Conservation (phyloP, 1,140 invertebrate genomes). For the Hestina assimilis region DNA sequence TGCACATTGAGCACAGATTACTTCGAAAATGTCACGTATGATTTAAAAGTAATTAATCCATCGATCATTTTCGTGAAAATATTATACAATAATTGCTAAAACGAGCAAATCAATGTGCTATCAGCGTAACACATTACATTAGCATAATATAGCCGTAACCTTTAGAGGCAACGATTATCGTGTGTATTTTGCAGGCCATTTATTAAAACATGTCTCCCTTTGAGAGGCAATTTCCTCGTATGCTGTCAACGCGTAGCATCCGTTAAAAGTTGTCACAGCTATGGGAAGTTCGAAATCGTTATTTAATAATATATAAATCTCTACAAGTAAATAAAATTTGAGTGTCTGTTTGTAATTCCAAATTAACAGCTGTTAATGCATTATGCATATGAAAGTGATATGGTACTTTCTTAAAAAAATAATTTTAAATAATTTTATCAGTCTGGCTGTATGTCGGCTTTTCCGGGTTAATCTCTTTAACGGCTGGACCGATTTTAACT, state of each 20-base stretch:
- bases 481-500: too few relatives aligned
- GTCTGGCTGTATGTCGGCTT: too few relatives aligned
- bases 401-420: too few relatives aligned
- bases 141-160: neutral
- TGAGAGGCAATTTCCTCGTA: slow-evolving; percentile 8
- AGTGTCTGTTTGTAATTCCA: too few relatives aligned
- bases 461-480: too few relatives aligned
- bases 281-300: slow-evolving; percentile 8
- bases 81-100: neutral
- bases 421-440: too few relatives aligned
- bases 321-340: too few relatives aligned
- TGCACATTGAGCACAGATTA: too few relatives aligned
- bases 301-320: neutral
- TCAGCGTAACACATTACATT: slow-evolving; percentile 10
- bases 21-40: too few relatives aligned
- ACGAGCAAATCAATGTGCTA: neutral
- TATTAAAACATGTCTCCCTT: slow-evolving; percentile 3
- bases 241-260: slow-evolving; percentile 5
- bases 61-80: neutral
- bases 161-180: neutral
- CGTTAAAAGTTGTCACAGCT: slow-evolving; percentile 1
- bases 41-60: too few relatives aligned
- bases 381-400: too few relatives aligned
- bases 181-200: slow-evolving; percentile 2
- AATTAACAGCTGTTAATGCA: too few relatives aligned